Evolutionary conservation across 2,797 vertebrate species (phyloP).

Genomic region (Poeciliopsis turneri): DNA sequence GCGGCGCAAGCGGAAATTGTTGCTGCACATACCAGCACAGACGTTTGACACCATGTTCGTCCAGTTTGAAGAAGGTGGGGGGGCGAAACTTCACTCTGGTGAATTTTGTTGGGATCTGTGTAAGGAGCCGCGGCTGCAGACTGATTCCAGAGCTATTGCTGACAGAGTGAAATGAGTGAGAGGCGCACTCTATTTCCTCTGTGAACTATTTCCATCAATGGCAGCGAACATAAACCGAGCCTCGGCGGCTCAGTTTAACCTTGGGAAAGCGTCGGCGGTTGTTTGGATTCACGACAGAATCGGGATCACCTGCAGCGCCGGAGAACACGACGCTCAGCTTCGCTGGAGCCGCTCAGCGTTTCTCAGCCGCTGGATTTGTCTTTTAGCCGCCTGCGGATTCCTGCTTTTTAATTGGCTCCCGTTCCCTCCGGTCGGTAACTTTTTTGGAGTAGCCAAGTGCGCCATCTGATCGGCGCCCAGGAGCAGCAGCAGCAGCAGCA

Average conservation of each 20-base stretch:
- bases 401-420: neutral
- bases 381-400: neutral
- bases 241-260: neutral
- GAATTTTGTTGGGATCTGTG: no score
- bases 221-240: neutral
- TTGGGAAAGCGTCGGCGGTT: neutral
- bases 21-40: no score
- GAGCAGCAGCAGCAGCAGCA: neutral
- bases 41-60: no score
- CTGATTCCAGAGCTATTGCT: neutral
- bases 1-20: no score
- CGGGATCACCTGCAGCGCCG: neutral
- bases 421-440: neutral
- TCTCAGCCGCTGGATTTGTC: neutral
- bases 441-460: neutral
- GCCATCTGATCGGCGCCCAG: neutral
- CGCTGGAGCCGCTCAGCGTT: neutral
- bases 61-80: no score
- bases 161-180: neutral
- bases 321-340: neutral
- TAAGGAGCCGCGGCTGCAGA: no score
- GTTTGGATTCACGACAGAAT: neutral
- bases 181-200: neutral
- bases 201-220: neutral
- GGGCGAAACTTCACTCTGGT: no score